Conservation (phyloP, 1,140 invertebrate genomes). For the Elymnias hypermnestra region DNA sequence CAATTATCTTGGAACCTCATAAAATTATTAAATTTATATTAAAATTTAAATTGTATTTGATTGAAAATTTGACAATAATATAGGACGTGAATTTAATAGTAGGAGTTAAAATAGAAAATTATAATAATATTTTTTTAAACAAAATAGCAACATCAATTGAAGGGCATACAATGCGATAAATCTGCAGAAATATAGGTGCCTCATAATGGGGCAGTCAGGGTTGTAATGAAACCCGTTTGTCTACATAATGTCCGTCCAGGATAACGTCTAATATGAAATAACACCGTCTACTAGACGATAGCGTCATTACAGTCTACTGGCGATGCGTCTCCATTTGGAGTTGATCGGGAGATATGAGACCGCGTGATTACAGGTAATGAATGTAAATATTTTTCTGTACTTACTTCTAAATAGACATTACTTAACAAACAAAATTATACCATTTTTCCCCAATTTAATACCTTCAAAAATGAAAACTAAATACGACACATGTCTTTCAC, state of each 20-base stretch:
- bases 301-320: conserved; percentile 40
- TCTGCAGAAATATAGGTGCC: conserved; percentile 9
- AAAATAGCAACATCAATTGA: neutral
- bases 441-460: too few species aligned
- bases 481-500: too few species aligned
- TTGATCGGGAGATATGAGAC: conserved; percentile 45
- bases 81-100: too few species aligned
- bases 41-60: too few species aligned
- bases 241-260: conserved; percentile 51
- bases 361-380: conserved; percentile 5
- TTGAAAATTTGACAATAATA: too few species aligned
- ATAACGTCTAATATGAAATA: conserved; percentile 64
- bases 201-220: conserved; percentile 22
- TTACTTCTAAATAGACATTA: too few species aligned
- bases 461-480: too few species aligned
- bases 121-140: neutral
- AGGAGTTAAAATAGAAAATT: too few species aligned
- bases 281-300: conserved; percentile 37
- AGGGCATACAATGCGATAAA: neutral
- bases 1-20: too few species aligned
- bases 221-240: conserved; percentile 57
- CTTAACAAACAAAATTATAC: too few species aligned
- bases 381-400: neutral
- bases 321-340: conserved; percentile 45
- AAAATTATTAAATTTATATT: too few species aligned